Conservation (phyloP, 1,140 invertebrate species). For the Penaeus chinensis region DNA sequence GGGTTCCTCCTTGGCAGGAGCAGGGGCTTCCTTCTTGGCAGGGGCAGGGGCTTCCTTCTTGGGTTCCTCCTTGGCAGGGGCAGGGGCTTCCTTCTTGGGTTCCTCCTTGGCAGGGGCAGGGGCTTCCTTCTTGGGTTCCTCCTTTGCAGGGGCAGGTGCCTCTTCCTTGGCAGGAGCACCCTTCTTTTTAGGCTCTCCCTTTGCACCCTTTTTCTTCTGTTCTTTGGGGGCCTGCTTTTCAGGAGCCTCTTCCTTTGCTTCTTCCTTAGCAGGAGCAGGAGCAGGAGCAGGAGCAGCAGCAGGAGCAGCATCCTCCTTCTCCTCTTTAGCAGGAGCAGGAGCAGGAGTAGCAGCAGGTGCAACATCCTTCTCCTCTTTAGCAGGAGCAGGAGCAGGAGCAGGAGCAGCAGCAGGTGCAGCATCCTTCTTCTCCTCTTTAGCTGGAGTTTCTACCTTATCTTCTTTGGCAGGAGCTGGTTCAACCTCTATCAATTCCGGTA, state of each 20-base stretch:
- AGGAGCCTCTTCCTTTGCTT: slow-evolving; percentile 63
- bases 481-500: slow-evolving; percentile 14
- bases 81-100: neutral
- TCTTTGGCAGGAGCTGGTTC: slow-evolving; percentile 34
- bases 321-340: neutral
- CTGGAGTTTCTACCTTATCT: neutral
- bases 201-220: neutral
- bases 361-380: slow-evolving; percentile 27
- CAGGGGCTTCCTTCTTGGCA: neutral
- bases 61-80: no score
- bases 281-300: neutral
- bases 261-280: slow-evolving; percentile 25
- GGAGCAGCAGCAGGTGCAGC: neutral
- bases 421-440: neutral
- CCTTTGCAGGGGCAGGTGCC: neutral
- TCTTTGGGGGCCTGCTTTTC: neutral
- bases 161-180: neutral
- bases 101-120: neutral
- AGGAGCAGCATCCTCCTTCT: neutral
- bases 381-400: slow-evolving; percentile 23
- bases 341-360: slow-evolving; percentile 19
- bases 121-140: neutral
- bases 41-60: no score
- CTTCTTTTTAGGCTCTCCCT: no score
- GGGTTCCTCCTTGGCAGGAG: neutral